Percentiles rank a stretch among this genome's conserved stretches.
These are phyloP conservation scores for Acanthurus leucopareius DNA, from an alignment of 2,797 vertebrate genomes.

Conservation along the genomic window DNA sequence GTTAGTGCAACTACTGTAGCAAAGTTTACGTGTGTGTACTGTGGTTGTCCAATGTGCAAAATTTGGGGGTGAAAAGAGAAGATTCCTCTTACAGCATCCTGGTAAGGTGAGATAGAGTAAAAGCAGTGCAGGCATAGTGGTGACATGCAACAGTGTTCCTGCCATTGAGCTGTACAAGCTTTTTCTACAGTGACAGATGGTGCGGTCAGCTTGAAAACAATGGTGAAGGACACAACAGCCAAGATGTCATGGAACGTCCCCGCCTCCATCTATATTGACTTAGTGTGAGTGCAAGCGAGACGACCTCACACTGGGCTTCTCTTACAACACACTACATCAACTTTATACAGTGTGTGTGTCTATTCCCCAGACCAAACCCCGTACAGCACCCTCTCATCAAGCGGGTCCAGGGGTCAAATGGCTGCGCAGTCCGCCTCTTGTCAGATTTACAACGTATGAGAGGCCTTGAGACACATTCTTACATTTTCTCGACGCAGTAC, in stretches of 20 bases:
- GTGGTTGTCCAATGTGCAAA: conserved; percentile 20
- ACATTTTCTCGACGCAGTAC: conserved; percentile 57
- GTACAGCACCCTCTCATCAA: conserved; percentile 65
- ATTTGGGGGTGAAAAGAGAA: background rate
- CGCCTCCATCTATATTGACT: conserved; percentile 69
- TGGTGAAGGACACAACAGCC: conserved; percentile 73
- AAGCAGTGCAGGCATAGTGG: conserved; percentile 17
- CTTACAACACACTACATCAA: conserved; percentile 70
- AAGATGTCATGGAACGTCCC: conserved; percentile 60
- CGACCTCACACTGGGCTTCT: conserved; percentile 53
- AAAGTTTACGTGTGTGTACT: conserved; percentile 13
- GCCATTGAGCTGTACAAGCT: conserved; percentile 55
- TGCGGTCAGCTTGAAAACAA: conserved; percentile 74
- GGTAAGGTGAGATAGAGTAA: conserved; percentile 6
- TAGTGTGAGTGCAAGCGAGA: conserved; percentile 66
- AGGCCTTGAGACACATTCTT: conserved; percentile 70
- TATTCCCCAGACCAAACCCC: conserved; percentile 61
- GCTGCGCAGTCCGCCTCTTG: conserved; percentile 50
- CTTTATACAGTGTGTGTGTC: conserved; percentile 61
- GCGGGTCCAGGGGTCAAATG: conserved; percentile 71
- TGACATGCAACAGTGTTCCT: conserved; percentile 57
- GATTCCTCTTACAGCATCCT: background rate
- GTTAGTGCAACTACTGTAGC: conserved; percentile 12
- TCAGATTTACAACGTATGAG: conserved; percentile 75
- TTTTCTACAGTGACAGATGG: conserved; percentile 76